Percentiles rank a stretch among this genome's conserved stretches.
Evolutionary conservation across 2,888 invertebrate species (phyloP).

Genomic region (Xestia rhomboidea): DNA sequence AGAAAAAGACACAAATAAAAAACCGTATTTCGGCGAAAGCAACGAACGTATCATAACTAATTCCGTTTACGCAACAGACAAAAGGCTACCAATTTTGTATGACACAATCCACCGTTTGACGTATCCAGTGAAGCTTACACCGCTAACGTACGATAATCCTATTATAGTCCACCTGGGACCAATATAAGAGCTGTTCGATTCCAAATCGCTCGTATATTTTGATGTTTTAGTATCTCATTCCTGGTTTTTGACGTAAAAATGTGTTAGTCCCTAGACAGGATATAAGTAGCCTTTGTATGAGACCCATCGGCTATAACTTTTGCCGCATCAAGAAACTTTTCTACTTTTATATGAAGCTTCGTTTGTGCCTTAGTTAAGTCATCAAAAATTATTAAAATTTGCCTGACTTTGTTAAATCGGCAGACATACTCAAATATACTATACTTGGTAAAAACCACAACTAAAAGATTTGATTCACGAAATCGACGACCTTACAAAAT

Average conservation of each 20-base stretch:
- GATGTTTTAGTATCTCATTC: slow-evolving; percentile 52
- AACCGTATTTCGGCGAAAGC: slow-evolving; percentile 19
- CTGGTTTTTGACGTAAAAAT: slow-evolving; percentile 37
- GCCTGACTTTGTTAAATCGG: neutral
- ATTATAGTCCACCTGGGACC: slow-evolving; percentile 72
- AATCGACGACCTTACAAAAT: slow-evolving; percentile 25
- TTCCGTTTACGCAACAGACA: slow-evolving; percentile 59
- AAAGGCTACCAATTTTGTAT: slow-evolving; percentile 55
- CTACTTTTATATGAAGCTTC: neutral
- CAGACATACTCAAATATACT: neutral
- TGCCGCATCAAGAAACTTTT: neutral
- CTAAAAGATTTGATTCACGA: neutral
- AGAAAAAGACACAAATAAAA: slow-evolving; percentile 24
- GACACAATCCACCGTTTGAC: slow-evolving; percentile 48
- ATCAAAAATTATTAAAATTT: neutral
- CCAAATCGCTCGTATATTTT: slow-evolving; percentile 50
- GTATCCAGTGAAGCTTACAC: slow-evolving; percentile 46
- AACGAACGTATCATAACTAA: slow-evolving; percentile 29
- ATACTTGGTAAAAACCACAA: neutral
- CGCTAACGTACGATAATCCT: slow-evolving; percentile 69
- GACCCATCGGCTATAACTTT: neutral
- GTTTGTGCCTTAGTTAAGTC: too few relatives aligned
- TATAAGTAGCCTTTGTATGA: neutral
- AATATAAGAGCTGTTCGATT: slow-evolving; percentile 67
- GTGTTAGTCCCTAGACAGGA: slow-evolving; percentile 3